Evolutionary conservation across 2,888 invertebrate genomes (phyloP), one percentile per base, ranked within the genome.

Genomic region (Latrodectus elegans): DNA sequence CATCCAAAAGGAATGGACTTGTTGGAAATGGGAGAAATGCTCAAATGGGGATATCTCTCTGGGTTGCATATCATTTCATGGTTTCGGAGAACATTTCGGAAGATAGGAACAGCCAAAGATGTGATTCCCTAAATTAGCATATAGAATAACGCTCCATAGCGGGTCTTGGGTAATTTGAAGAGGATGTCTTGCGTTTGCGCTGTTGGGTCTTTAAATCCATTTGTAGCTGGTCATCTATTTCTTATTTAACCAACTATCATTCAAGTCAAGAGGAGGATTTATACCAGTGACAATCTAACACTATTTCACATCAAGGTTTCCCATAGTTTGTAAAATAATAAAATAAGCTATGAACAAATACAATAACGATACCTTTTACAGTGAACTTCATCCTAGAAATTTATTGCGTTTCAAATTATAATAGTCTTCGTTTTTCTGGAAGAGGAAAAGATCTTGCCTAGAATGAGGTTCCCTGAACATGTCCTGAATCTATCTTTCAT

Each of bases 1-100:
- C 82, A 82, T 70, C 67, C 51, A 73, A 52, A 67, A 74, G 71
- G 72, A 55, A 52, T 53, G 75, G 75, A 53, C 72, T 72, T 55
- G 22, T 78, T 52, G 26, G 72, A 51, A 80, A 80, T 80, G 79
- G 81, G 67, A 73, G 51, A 60, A 60, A 60, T 60, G 60, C 60
- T 60, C n/a, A 60, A n/a, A 60, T 60, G 72, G 72, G 76, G 77
- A 77, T 65, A 67, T 72, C 73, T 65, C 76, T 65, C 60, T 60
- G 60, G 52, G 77, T 55, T 52, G 52, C 26, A 51, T 78, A 65
- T 67, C 68, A 67, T 68, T 68, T 78, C 75, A 65, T 76, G 75
- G 55, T 49, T 26, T 64, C n/a, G 11, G 49, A 38, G 49, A 49
- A 64, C 64, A 64, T 64, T 71, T 60, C 14, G 60, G 12, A 15